These are phyloP conservation scores for Melanotus villosus DNA, from an alignment of 2,888 invertebrate species.

Conservation along the genomic window DNA sequence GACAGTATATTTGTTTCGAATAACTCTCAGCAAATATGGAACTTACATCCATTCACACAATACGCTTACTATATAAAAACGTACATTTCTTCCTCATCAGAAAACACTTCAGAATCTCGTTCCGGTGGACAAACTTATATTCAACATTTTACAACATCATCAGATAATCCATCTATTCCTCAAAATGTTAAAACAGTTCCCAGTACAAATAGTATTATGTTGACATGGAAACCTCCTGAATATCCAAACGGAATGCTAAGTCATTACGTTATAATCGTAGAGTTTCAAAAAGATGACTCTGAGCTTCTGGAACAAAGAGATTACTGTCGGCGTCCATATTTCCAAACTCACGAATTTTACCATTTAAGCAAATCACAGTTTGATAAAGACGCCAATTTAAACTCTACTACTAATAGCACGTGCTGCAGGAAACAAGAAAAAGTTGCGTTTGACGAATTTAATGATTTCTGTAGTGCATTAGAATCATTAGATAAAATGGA, in stretches of 20 bases:
- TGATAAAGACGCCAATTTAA: conserved; percentile 26
- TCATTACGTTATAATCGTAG: conserved; percentile 64
- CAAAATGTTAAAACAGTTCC: conserved; percentile 57
- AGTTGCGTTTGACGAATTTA: conserved; percentile 20
- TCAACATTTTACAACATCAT: conserved; percentile 76
- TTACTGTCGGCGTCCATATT: conserved; percentile 68
- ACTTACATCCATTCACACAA: conserved; percentile 76
- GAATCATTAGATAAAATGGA: neutral
- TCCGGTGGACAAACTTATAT: conserved; percentile 75
- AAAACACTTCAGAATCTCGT: conserved; percentile 56
- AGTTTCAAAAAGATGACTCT: conserved; percentile 57
- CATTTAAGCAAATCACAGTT: neutral
- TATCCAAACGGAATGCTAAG: conserved; percentile 62
- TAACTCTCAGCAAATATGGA: conserved; percentile 60
- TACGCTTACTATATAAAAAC: conserved; percentile 82
- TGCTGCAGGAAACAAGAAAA: conserved; percentile 29
- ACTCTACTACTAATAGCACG: conserved; percentile 52
- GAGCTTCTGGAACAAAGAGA: conserved; percentile 68
- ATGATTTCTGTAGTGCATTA: conserved; percentile 31
- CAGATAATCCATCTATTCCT: conserved; percentile 71
- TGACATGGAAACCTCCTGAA: conserved; percentile 76
- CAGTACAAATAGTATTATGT: conserved; percentile 63
- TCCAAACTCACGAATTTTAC: neutral
- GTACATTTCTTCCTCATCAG: conserved; percentile 65
- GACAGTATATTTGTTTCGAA: conserved; percentile 55